Conservation (phyloP, 2,888 invertebrate species). For the Cistogaster globosa region DNA sequence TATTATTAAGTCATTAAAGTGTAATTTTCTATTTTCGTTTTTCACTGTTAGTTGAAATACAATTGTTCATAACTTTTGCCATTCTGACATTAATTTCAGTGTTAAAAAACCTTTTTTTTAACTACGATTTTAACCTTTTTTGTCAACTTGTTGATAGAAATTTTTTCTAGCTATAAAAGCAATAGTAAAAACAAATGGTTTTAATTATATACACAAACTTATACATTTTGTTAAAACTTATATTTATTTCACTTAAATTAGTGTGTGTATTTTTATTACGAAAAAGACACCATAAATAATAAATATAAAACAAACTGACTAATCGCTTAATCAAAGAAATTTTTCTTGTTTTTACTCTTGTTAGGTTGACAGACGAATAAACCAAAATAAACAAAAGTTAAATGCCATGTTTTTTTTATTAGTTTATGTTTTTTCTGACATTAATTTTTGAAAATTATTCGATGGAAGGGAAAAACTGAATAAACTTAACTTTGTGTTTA, state of each 20-base stretch:
- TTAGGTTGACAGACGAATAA: conserved; percentile 26
- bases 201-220: conserved; percentile 6
- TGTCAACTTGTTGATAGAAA: too few relatives aligned
- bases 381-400: conserved; percentile 13
- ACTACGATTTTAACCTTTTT: not conserved
- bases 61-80: conserved; percentile 24
- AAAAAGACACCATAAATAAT: not conserved
- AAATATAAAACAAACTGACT: conserved; percentile 17
- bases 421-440: conserved; percentile 10
- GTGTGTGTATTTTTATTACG: not conserved
- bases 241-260: not conserved
- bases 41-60: not conserved
- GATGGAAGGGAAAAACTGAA: too few relatives aligned
- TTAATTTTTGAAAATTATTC: conserved; percentile 1
- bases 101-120: conserved; percentile 18
- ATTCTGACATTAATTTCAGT: conserved; percentile 42
- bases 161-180: not conserved
- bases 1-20: too few relatives aligned
- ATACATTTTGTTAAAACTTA: not conserved
- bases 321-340: conserved; percentile 6
- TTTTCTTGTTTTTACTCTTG: conserved; percentile 1
- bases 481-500: not conserved
- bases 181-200: conserved; percentile 2
- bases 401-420: conserved; percentile 12
- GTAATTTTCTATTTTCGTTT: too few relatives aligned